A percentile compares a stretch with the other conserved stretches of the same genome.
Evolutionary conservation across 1,140 invertebrate species (phyloP).

Genomic region (Conus ventricosus): DNA sequence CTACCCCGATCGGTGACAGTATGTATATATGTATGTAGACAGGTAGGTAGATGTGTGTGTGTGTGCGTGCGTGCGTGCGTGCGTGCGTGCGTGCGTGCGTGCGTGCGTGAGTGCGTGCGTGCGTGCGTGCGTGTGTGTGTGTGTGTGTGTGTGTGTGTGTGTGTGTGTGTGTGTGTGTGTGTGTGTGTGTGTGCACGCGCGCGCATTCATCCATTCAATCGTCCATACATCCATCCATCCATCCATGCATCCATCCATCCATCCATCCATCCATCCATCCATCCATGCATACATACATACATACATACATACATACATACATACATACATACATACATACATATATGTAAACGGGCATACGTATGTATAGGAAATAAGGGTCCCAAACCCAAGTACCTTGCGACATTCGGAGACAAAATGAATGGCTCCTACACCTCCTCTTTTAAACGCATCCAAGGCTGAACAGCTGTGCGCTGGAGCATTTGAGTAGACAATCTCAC

Average conservation of each 20-base stretch:
- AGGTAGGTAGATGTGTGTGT: too few relatives aligned
- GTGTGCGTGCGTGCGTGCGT: not conserved
- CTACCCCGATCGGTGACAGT: too few relatives aligned
- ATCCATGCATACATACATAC: not conserved
- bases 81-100: not conserved
- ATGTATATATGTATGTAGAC: too few relatives aligned
- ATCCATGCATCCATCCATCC: not conserved
- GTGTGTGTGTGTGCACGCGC: not conserved
- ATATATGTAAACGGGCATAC: not conserved
- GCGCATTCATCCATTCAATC: not conserved
- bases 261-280: not conserved
- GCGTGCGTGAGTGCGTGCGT: too few relatives aligned
- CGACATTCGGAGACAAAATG: too few relatives aligned
- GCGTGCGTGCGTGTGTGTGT: not conserved
- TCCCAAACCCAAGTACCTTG: too few relatives aligned
- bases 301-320: too few relatives aligned
- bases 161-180: slow-evolving; percentile 20
- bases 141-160: slow-evolving; percentile 17
- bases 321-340: not conserved
- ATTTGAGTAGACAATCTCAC: too few relatives aligned
- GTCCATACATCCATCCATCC: not conserved
- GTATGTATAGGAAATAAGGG: too few relatives aligned
- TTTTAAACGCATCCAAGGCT: too few relatives aligned
- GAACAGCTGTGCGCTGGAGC: too few relatives aligned
- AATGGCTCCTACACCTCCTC: too few relatives aligned